Evolutionary conservation across 2,113 vertebrate genomes (phyloP), one percentile per base, ranked within the genome.

Genomic region (Psittacara wagleri): DNA sequence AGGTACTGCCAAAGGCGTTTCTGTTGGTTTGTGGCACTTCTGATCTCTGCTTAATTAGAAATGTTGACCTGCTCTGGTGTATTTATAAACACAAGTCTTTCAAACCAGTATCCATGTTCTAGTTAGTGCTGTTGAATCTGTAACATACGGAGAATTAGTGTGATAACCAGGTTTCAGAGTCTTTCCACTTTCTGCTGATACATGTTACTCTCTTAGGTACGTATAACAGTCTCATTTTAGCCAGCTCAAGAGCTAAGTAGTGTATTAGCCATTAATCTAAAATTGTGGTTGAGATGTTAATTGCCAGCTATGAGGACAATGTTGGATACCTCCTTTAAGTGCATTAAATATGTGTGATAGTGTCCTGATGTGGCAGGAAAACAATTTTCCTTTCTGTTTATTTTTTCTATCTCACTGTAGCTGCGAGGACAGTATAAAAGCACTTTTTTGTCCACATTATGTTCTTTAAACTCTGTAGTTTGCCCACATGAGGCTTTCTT

Each of bases 201-300:
- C 0, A 0, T 35, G 35, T 46, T 70, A 23, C 16, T 76, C 13
- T 5, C 41, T 59, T 43, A 61, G 44, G 37, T 91, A 7, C 0
- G 0, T 54, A 2, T 15, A 62, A 33, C n/a, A 69, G 9, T 66
- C 3, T 1, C 22, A 18, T 76, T 77, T 19, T 9, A 43, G 13
- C 4, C 2, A 80, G 51, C 79, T 82, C 22, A 52, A 46, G 79
- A 88, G 67, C 4, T 33, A 27, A 76, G 24, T 10, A 23, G 14
- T 27, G 3, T 64, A 25, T 86, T 81, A 70, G 24, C 39, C 29
- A 9, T 78, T 66, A 55, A 57, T 86, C 29, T 81, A 25, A 13
- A 63, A 43, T 25, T 74, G 51, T 1, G 1, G 8, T 15, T 67
- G 39, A 41, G 61, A n/a, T 17, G 5, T 31, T 24, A 83, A 61